phyloP scores from a whole-genome alignment of 2,113 vertebrate genomes.

The Glaucomys volans region DNA sequence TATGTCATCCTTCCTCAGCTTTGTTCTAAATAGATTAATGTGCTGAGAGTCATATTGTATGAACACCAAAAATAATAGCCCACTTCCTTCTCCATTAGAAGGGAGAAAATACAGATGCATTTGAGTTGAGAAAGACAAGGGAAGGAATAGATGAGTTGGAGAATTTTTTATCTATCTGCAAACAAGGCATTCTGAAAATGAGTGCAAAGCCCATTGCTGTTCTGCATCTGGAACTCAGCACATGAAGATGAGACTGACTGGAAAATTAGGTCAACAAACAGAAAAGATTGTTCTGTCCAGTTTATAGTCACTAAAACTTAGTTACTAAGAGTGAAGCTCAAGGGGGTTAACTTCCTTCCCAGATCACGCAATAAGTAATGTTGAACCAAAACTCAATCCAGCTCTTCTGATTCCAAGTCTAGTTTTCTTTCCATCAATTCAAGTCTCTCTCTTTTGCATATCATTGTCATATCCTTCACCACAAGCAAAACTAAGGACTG shows the following conservation, averaged over 20 bases:
- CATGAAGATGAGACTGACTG: neutral
- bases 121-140: neutral
- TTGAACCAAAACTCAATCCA: neutral
- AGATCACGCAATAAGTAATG: neutral
- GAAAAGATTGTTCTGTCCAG: neutral
- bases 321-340: slow-evolving; percentile 40
- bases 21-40: neutral
- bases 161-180: neutral
- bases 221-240: neutral
- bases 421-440: neutral
- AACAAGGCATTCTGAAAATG: neutral
- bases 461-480: neutral
- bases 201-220: neutral
- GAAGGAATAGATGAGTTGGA: neutral
- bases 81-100: neutral
- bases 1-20: neutral
- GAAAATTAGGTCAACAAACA: neutral
- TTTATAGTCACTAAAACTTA: neutral
- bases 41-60: neutral
- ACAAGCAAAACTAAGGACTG: neutral
- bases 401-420: neutral
- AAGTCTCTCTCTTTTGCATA: neutral
- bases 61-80: slow-evolving; percentile 52
- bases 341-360: neutral
- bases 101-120: neutral